These are phyloP conservation scores for Spisula subtruncata DNA, from an alignment of 2,888 invertebrate species.

Conservation along the genomic window DNA sequence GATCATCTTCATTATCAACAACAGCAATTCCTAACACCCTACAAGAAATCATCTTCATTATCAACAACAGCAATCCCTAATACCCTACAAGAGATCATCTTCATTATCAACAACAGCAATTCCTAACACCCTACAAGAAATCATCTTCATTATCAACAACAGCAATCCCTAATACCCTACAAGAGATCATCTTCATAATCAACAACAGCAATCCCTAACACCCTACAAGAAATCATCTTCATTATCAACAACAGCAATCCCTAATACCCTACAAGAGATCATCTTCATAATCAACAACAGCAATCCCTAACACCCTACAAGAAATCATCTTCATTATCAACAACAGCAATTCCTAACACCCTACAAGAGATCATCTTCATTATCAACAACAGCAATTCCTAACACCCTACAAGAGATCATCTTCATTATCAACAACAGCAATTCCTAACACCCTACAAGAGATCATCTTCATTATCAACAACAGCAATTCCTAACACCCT, in stretches of 20 bases:
- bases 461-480: constrained; percentile 76
- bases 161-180: constrained; percentile 83
- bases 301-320: constrained; percentile 83
- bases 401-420: constrained; percentile 81
- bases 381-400: constrained; percentile 82
- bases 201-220: constrained; percentile 82
- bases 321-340: constrained; percentile 76
- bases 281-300: constrained; percentile 78
- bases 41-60: constrained; percentile 72
- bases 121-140: constrained; percentile 84
- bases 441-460: constrained; percentile 83
- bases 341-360: constrained; percentile 82
- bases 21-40: constrained; percentile 84
- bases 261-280: constrained; percentile 84
- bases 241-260: constrained; percentile 82
- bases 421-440: constrained; percentile 79
- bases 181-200: constrained; percentile 76
- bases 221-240: constrained; percentile 76
- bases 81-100: constrained; percentile 79
- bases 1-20: constrained; percentile 76
- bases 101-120: constrained; percentile 80
- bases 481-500: constrained; percentile 84
- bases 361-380: constrained; percentile 77
- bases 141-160: constrained; percentile 78
- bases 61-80: constrained; percentile 82